Conservation (phyloP, 92 coral and sea anemone species). For the Anthopleura xanthogrammica region DNA sequence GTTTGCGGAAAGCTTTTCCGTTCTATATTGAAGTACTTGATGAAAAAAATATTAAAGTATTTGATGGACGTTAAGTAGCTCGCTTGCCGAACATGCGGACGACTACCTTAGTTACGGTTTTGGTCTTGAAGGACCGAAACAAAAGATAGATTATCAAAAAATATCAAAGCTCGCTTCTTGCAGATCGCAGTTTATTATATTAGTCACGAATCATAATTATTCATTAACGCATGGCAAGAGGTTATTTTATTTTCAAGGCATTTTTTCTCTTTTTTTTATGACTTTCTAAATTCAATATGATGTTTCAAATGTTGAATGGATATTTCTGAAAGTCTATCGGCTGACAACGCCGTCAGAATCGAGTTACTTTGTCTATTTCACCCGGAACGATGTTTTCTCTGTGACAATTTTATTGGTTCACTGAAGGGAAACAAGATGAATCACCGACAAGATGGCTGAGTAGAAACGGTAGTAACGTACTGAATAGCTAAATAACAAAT, state of each 20-base stretch:
- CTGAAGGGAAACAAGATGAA: slow-evolving; percentile 3
- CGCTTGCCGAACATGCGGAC: not conserved
- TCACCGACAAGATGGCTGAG: slow-evolving; percentile 11
- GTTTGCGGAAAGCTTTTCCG: not conserved
- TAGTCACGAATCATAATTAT: not conserved
- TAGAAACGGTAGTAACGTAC: slow-evolving; percentile 8
- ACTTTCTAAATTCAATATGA: not conserved
- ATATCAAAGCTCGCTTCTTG: not conserved
- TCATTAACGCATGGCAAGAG: not conserved
- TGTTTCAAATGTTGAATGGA: not conserved
- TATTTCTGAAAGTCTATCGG: not conserved
- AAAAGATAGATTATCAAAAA: not conserved
- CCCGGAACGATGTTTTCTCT: slow-evolving; percentile 7
- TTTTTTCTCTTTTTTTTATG: not conserved
- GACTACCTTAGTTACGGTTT: not conserved
- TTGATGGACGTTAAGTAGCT: not conserved
- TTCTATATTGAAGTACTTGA: not conserved
- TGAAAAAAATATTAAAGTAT: not conserved
- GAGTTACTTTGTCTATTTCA: not conserved
- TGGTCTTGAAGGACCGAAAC: not conserved
- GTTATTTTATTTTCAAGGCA: not conserved
- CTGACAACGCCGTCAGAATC: not conserved
- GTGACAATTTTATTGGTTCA: not conserved
- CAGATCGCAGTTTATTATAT: not conserved
- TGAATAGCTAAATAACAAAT: not conserved